These are phyloP conservation scores for Idaea aversata DNA, from an alignment of 2,888 invertebrate genomes.

Conservation along the genomic window DNA sequence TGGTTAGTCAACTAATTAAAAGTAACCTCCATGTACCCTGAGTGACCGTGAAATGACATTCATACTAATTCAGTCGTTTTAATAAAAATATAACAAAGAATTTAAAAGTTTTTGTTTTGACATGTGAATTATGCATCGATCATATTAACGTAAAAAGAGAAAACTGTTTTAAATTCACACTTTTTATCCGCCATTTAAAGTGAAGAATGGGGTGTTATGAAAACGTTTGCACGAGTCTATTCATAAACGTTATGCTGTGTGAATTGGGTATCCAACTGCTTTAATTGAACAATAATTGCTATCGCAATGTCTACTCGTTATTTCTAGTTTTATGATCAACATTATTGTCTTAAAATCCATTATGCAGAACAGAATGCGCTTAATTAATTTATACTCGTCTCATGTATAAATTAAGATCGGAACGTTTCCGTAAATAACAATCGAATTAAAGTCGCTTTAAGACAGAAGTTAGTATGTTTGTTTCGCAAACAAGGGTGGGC, in stretches of 20 bases:
- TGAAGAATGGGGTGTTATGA: constrained; percentile 40
- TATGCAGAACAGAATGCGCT: constrained; percentile 16
- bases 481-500: constrained; percentile 70
- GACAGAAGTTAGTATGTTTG: constrained; percentile 50
- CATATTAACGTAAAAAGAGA: constrained; percentile 3
- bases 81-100: constrained; percentile 4
- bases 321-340: constrained; percentile 29
- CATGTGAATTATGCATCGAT: constrained; percentile 38
- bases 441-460: constrained; percentile 48
- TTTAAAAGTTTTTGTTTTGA: constrained; percentile 13
- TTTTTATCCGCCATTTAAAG: constrained; percentile 39
- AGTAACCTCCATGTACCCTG: constrained; percentile 35
- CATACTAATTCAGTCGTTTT: constrained; percentile 12
- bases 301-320: constrained; percentile 32
- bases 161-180: constrained; percentile 10
- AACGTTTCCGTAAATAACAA: constrained; percentile 29
- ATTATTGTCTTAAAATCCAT: constrained; percentile 20
- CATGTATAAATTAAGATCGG: constrained; percentile 7
- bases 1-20: constrained; percentile 29
- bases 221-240: constrained; percentile 37
- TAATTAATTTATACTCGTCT: constrained; percentile 29
- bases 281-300: constrained; percentile 47
- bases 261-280: constrained; percentile 41
- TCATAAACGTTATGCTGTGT: constrained; percentile 36
- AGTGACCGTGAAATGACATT: constrained; percentile 66